Base-by-base conservation (phyloP, 2,888 invertebrate genomes). In the Pterostichus niger region DNA sequence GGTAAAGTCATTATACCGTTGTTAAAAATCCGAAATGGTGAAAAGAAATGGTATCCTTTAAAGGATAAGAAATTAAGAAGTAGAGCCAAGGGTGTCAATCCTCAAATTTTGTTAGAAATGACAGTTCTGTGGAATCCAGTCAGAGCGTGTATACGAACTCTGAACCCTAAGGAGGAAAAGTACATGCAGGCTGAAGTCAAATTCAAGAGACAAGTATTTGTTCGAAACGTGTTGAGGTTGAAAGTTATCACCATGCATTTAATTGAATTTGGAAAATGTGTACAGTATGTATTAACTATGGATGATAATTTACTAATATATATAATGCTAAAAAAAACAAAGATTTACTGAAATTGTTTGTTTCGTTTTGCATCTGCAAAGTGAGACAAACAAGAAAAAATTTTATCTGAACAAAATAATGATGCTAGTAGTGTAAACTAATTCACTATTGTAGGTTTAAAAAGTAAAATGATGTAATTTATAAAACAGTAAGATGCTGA, bases 151-250 rank as follows among this genome's bases (percentile, higher is more conserved):
- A 93, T 98, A 82, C 92, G 98, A 85, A 98, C 97, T 1, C 92
- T 99, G 59, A 98, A 98, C 90, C 99, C 99, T 0, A 96, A 94
- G 87, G 99, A 99, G 90, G 95, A 96, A 79, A 99, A 99, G 89
- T 97, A 97, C 87, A 97, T 99, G 94, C 95, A 96, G 87, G 96
- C 96, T 85, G 99, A 99, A 88, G 93, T 96, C 0, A 98, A 98
- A 89, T 99, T 99, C 90, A 99, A 99, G 90, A 93, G 98, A 85
- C 96, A 98, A 88, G 92, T 98, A 76, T 98, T 99, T 89, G 94
- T 99, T 84, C 93, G 96, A 77, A 99, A 99, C 88, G 98, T 99
- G 9, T 94, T 97, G 91, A 93, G 99, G 86, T 92, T 99, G 82
- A 97, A 98, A 89, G 94, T 95, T 56, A 95, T 99, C 81, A 95